These are phyloP conservation scores for Syrrhaptes paradoxus DNA, from an alignment of 2,113 vertebrate genomes.

Conservation along the genomic window DNA sequence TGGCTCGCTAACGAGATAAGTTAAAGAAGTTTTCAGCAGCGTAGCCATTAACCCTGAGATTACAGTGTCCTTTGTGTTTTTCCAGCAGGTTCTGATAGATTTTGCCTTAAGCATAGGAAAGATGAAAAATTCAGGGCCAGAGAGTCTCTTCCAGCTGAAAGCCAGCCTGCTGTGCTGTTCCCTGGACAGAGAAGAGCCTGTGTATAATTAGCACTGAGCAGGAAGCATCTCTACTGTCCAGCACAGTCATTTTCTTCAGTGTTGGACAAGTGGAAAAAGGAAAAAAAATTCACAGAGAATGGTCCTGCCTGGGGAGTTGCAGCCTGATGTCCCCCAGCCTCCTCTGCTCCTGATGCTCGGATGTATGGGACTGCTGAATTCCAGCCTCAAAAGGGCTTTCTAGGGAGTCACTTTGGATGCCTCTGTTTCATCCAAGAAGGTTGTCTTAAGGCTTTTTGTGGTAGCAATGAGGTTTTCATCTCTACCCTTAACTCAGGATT, in stretches of 20 bases:
- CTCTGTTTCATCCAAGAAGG: neutral
- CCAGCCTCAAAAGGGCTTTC: neutral
- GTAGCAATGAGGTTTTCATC: neutral
- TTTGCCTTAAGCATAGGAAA: neutral
- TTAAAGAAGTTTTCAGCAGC: slow-evolving; percentile 48
- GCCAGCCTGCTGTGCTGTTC: neutral
- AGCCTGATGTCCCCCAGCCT: neutral
- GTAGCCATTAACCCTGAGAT: slow-evolving; percentile 45
- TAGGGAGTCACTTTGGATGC: neutral
- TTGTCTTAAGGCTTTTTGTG: neutral
- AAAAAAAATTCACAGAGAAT: neutral
- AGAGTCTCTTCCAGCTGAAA: slow-evolving; percentile 12
- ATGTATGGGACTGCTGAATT: neutral
- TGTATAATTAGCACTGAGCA: neutral
- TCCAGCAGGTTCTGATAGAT: slow-evolving; percentile 29
- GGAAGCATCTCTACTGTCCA: neutral
- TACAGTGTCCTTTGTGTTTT: slow-evolving; percentile 67
- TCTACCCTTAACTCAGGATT: neutral
- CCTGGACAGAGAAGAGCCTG: neutral
- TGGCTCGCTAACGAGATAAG: slow-evolving; percentile 49
- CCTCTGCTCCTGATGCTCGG: neutral
- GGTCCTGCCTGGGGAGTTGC: neutral
- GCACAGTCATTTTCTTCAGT: neutral
- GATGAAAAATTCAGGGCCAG: slow-evolving; percentile 26
- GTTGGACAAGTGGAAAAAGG: neutral